Evolutionary conservation across 1,140 invertebrate genomes (phyloP).

Genomic region (Neomicropteryx cornuta): DNA sequence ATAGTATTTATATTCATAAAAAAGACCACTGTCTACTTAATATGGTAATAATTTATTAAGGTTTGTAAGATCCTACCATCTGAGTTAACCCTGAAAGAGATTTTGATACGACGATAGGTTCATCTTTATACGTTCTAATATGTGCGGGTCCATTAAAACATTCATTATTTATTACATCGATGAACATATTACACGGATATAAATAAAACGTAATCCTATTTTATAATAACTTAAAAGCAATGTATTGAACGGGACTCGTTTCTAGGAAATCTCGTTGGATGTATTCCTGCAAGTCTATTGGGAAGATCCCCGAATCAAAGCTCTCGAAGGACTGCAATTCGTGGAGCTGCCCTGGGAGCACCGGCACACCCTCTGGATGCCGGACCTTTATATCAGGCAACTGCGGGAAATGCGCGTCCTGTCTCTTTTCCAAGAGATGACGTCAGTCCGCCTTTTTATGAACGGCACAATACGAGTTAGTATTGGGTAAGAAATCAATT

Average conservation of each 20-base stretch:
- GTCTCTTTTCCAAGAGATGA: constrained; percentile 45
- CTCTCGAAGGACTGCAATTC: constrained; percentile 31
- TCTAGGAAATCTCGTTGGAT: constrained; percentile 47
- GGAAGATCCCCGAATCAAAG: constrained; percentile 38
- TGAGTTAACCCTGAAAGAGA: too few species aligned
- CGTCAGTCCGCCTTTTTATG: constrained; percentile 41
- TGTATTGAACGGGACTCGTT: neutral
- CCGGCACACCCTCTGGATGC: constrained; percentile 41
- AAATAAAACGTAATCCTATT: neutral
- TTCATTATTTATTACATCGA: neutral
- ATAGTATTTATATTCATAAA: too few species aligned
- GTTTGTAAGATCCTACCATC: too few species aligned
- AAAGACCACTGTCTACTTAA: too few species aligned
- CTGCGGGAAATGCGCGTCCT: constrained; percentile 44
- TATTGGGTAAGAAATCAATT: constrained; percentile 38
- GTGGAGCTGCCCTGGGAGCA: constrained; percentile 49
- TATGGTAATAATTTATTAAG: too few species aligned
- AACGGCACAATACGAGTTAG: constrained; percentile 46
- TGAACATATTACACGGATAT: neutral
- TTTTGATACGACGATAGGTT: neutral
- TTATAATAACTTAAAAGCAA: neutral
- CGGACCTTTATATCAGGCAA: constrained; percentile 49
- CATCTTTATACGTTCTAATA: neutral
- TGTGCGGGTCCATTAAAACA: neutral
- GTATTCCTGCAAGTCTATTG: constrained; percentile 49